Evolutionary conservation across 2,797 vertebrate species (phyloP).

Genomic region (Synaphobranchus kaupii): DNA sequence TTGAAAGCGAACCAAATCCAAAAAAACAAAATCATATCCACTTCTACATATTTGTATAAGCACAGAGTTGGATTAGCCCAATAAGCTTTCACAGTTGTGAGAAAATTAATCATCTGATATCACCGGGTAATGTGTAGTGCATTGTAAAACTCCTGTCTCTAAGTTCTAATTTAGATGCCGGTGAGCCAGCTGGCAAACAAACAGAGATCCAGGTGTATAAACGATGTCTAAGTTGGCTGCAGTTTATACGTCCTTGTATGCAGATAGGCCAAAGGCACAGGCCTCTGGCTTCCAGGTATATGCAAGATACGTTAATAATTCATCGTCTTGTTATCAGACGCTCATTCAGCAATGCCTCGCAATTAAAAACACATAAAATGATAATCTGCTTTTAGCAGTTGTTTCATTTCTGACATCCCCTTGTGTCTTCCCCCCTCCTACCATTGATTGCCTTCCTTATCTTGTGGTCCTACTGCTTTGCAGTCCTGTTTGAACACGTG

Average conservation of each 20-base stretch:
- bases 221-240: conserved; percentile 60
- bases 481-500: background rate
- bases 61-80: conserved; percentile 73
- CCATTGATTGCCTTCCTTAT: background rate
- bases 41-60: conserved; percentile 61
- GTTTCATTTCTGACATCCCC: background rate
- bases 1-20: conserved; percentile 20
- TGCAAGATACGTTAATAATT: background rate
- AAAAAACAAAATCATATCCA: conserved; percentile 61
- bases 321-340: background rate
- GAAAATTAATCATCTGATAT: conserved; percentile 73
- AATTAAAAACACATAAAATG: background rate
- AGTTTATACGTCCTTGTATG: conserved; percentile 28
- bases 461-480: background rate
- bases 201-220: conserved; percentile 58
- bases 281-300: background rate
- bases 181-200: conserved; percentile 63
- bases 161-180: conserved; percentile 61
- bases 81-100: conserved; percentile 75
- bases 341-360: background rate
- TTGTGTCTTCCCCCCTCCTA: background rate
- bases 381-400: background rate
- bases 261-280: conserved; percentile 26
- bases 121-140: conserved; percentile 61
- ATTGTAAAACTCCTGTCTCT: conserved; percentile 61